phyloP scores from a whole-genome alignment of 2,888 invertebrate species.

The Blera fallax region DNA sequence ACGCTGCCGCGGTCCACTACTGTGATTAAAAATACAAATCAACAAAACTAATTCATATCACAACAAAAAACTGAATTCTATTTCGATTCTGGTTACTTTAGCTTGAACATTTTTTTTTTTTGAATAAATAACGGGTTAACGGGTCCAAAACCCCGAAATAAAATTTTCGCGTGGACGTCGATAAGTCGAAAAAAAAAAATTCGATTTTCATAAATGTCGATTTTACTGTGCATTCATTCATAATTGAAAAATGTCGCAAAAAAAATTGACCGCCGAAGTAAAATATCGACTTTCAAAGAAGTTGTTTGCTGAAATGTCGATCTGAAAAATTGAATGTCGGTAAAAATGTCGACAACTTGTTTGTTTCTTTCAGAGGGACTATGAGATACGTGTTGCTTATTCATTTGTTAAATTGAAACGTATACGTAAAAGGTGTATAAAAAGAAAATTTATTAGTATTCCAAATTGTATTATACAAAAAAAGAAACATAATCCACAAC shows the following conservation, averaged over 20 bases:
- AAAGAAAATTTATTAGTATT: slow-evolving; percentile 1
- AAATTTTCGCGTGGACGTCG: background rate
- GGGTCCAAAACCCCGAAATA: too few species aligned
- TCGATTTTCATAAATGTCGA: too few species aligned
- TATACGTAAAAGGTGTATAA: background rate
- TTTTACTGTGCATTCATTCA: background rate
- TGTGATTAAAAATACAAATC: too few species aligned
- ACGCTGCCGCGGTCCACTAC: too few species aligned
- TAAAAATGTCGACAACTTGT: background rate
- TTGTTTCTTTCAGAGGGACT: background rate
- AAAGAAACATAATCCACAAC: too few species aligned
- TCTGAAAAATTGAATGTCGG: background rate
- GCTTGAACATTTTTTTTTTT: too few species aligned
- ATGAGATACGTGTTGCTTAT: background rate
- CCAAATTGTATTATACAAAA: background rate
- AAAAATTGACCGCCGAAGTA: background rate
- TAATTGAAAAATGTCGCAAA: background rate
- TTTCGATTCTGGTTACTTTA: too few species aligned
- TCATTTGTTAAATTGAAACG: too few species aligned
- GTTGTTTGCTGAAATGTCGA: background rate
- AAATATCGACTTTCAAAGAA: slow-evolving; percentile 3
- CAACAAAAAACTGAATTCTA: too few species aligned
- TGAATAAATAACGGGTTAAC: too few species aligned
- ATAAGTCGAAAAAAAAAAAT: background rate
- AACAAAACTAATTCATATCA: too few species aligned